These are phyloP conservation scores for Sebastes schlegelii DNA, from an alignment of 2,113 vertebrate genomes.

Conservation along the genomic window DNA sequence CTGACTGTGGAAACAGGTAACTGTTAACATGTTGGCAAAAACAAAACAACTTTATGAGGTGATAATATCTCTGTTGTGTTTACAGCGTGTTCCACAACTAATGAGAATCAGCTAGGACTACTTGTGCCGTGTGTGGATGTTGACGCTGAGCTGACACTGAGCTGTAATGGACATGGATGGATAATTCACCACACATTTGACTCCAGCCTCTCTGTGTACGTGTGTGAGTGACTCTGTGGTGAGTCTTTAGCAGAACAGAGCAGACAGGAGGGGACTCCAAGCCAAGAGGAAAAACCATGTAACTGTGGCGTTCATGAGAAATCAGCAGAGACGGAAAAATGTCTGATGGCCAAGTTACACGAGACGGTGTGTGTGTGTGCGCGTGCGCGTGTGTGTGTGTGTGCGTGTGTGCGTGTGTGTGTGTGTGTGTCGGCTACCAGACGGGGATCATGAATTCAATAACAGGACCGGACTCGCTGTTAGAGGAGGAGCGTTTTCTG, in stretches of 20 bases:
- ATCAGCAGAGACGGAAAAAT: conserved; percentile 77
- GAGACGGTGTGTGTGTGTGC: conserved; percentile 57
- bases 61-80: neutral
- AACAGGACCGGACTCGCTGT: conserved; percentile 61
- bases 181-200: conserved; percentile 29
- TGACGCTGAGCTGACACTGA: neutral
- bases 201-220: neutral
- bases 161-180: neutral
- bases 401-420: no score
- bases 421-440: conserved; percentile 59
- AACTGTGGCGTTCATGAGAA: conserved; percentile 54
- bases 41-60: neutral
- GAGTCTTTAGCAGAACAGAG: conserved; percentile 37
- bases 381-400: no score
- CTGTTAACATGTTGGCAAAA: neutral
- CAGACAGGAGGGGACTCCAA: conserved; percentile 36
- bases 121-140: neutral
- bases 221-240: conserved; percentile 48
- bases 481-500: conserved; percentile 64
- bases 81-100: no score
- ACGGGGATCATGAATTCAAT: conserved; percentile 73
- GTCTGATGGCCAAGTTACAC: conserved; percentile 72
- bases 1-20: neutral
- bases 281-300: conserved; percentile 64
- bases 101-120: neutral